Evolutionary conservation across 2,888 invertebrate species (phyloP).

Genomic region (Stratiomys singularior): DNA sequence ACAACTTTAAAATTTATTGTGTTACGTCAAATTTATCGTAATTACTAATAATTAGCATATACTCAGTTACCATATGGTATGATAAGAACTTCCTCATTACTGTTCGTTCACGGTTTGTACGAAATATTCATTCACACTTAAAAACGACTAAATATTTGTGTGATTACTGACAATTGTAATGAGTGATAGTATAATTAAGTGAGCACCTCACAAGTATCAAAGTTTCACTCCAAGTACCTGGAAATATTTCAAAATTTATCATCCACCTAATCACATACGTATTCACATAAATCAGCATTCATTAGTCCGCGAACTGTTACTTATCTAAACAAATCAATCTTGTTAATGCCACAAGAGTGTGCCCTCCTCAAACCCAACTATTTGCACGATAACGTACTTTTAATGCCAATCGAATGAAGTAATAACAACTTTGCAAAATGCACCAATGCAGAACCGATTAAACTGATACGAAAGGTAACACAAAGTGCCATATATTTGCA

Average conservation of each 20-base stretch:
- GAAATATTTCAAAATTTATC: not conserved
- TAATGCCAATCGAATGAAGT: constrained; percentile 31
- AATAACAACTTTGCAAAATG: constrained; percentile 32
- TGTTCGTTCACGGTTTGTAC: too few species aligned
- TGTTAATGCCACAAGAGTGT: not conserved
- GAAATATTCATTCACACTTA: too few species aligned
- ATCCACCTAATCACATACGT: not conserved
- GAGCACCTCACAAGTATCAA: too few species aligned
- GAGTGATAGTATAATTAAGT: too few species aligned
- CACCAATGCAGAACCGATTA: constrained; percentile 23
- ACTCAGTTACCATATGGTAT: too few species aligned
- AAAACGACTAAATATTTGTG: too few species aligned
- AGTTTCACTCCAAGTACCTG: too few species aligned
- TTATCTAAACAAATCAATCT: not conserved
- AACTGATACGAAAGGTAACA: constrained; percentile 17
- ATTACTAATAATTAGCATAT: too few species aligned
- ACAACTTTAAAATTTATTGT: too few species aligned
- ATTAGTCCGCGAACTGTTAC: not conserved
- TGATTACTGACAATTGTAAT: too few species aligned
- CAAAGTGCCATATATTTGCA: constrained; percentile 36
- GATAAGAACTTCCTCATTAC: too few species aligned
- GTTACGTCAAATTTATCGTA: too few species aligned
- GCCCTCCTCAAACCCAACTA: not conserved
- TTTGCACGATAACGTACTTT: not conserved
- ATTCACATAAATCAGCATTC: not conserved